Evolutionary conservation across 2,888 invertebrate species (phyloP).

Genomic region (Eudasyphora cyanicolor): DNA sequence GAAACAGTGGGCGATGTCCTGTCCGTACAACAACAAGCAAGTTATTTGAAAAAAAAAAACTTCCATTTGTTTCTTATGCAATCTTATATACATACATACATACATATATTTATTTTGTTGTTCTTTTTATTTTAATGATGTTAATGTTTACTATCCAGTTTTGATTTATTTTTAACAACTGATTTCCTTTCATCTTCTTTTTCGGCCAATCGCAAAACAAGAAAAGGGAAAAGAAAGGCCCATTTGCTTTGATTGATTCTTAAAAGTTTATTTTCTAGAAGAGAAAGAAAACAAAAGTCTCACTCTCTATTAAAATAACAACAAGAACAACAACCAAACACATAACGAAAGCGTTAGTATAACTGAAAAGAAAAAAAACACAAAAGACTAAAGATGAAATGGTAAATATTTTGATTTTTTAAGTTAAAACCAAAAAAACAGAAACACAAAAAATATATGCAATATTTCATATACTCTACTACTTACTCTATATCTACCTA

Average conservation of each 20-base stretch:
- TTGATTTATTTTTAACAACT: slow-evolving; percentile 69
- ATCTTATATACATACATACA: slow-evolving; percentile 61
- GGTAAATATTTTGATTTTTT: slow-evolving; percentile 56
- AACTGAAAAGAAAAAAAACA: slow-evolving; percentile 24
- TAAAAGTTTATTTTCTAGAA: slow-evolving; percentile 9
- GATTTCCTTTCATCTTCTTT: slow-evolving; percentile 47
- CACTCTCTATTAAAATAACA: neutral
- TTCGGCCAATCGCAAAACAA: slow-evolving; percentile 24
- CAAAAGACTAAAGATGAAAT: slow-evolving; percentile 35
- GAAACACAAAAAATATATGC: slow-evolving; percentile 46
- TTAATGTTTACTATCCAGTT: slow-evolving; percentile 48
- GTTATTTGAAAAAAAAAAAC: slow-evolving; percentile 50
- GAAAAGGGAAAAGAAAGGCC: slow-evolving; percentile 35
- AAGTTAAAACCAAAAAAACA: slow-evolving; percentile 39
- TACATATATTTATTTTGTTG: slow-evolving; percentile 47
- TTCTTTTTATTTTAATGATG: slow-evolving; percentile 65
- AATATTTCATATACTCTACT: slow-evolving; percentile 34
- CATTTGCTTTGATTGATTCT: neutral
- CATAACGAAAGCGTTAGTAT: slow-evolving; percentile 38
- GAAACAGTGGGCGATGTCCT: neutral
- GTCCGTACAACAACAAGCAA: slow-evolving; percentile 49
- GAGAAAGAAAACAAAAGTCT: neutral
- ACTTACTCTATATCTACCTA: neutral
- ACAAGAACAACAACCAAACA: no score
- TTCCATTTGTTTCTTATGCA: slow-evolving; percentile 63